Evolutionary conservation across 2,113 vertebrate species (phyloP), one percentile per base, ranked within the genome.

Genomic region (Alouatta palliata): DNA sequence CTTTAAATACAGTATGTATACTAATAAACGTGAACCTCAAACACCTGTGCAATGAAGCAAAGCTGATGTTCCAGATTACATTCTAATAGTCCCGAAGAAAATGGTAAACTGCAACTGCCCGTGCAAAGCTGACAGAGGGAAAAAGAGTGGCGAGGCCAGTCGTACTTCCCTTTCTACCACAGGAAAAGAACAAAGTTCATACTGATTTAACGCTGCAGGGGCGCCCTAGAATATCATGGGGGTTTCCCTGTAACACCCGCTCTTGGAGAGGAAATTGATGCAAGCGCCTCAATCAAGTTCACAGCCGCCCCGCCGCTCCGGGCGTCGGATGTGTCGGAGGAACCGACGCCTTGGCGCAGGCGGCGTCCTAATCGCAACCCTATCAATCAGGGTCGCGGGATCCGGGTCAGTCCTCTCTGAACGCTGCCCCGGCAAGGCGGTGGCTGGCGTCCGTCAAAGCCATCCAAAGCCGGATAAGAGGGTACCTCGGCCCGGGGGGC

Each of bases 311-410:
- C 0, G 32, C 27, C 2, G 49, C 27, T 30, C 17, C 0, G 5
- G 21, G 30, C 40, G 76, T 82, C 82, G 19, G 47, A 16, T 2
- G 8, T 6, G 32, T 6, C 47, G 11, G 2, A 3, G 37, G 40
- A 75, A 30, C 76, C 21, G 37, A 23, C 61, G 23, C 70, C 20
- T 20, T 56, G 8, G 47, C n/a, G 9, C 27, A 4, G 37, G 6
- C 13, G 2, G 68, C 25, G 25, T 21, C 92, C 56, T 1, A 9
- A 8, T 0, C 73, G 25, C 58, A 45, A 17, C 19, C 16, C 30
- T 11, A 2, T 32, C 0, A 7, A 6, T 0, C 11, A 0, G 12
- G 21, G 1, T 17, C 16, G 12, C 12, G 40, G 47, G 2, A 17
- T 45, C 30, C 2, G 3, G 17, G 32, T 19, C n/a, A 1, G 64